Conservation (phyloP, 2,113 vertebrate species). For the Callospermophilus lateralis region DNA sequence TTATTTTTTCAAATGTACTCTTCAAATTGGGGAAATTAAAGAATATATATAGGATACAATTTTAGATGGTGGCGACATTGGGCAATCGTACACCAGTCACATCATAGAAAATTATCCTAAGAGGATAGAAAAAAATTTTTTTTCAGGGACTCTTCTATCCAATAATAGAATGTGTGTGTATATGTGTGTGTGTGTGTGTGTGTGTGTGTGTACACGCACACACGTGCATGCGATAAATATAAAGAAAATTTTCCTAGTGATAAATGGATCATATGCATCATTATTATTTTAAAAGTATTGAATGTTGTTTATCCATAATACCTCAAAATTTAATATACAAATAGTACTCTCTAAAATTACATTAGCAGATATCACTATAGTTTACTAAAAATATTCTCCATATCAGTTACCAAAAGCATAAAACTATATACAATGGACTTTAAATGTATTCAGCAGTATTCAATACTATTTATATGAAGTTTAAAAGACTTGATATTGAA, state of each 20-base stretch:
- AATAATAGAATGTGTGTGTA: background rate
- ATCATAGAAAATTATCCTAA: background rate
- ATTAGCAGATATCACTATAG: background rate
- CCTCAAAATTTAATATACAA: background rate
- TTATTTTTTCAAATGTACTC: background rate
- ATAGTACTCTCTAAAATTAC: background rate
- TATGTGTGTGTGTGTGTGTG: background rate
- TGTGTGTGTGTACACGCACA: too few species aligned
- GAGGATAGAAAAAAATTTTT: background rate
- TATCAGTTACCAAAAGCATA: background rate
- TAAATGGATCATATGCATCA: background rate
- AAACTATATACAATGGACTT: background rate
- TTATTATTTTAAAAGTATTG: background rate
- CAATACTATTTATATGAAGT: background rate
- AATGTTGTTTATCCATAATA: background rate
- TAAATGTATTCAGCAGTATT: background rate
- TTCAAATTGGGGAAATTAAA: background rate
- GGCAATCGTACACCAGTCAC: background rate
- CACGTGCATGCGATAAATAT: background rate
- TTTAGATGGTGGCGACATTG: background rate
- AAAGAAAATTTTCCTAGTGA: background rate
- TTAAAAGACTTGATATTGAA: constrained; percentile 28
- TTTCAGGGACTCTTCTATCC: background rate
- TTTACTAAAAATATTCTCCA: background rate
- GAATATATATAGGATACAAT: background rate